Base-by-base conservation (phyloP, 2,888 invertebrate species). In the Anarsia innoxiella region DNA sequence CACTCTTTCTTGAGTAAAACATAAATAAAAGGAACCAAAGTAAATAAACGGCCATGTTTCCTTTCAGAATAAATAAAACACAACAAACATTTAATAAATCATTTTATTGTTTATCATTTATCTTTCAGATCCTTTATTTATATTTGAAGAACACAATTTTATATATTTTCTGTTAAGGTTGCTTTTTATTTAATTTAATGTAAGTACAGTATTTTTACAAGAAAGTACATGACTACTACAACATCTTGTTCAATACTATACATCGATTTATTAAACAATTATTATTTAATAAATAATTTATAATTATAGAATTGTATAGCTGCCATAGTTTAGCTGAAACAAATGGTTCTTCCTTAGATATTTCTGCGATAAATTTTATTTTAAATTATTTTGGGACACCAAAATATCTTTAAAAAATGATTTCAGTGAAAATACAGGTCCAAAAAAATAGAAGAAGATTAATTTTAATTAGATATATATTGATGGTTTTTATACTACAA, bases 131-230 rank as follows among this genome's bases (percentile, higher is more conserved):
- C 41, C 53, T 60, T 59, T 56, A 63, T 60, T 55, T 48, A 54
- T 63, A 53, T 57, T 39, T 61, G 60, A 59, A 68, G 66, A 66
- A 58, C 65, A 66, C 63, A 58, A 55, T 63, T 66, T 67, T 64
- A 67, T 59, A 57, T 25, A 12, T 46, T 48, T 46, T 49, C 47
- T 51, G 48, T 62, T 64, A 58, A 26, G 56, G n/a, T 56, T 49
- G 51, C 42, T 46, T 48, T 43, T 46, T 44, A 42, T 36, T 28
- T 12, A 13, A 6, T 2, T 6, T 12, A 13, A 28, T 12, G 27
- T 10, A 12, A 8, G 12, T 3, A 11, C 2, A 4, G 5, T 5
- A 8, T 27, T 27, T 27, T 3, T 27, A 11, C 12, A 25, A n/a
- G n/a, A n/a, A n/a, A n/a, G n/a, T n/a, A n/a, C n/a, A n/a, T n/a